These are phyloP conservation scores for Microctonus aethiopoides DNA, from an alignment of 2,888 invertebrate genomes.

Conservation along the genomic window DNA sequence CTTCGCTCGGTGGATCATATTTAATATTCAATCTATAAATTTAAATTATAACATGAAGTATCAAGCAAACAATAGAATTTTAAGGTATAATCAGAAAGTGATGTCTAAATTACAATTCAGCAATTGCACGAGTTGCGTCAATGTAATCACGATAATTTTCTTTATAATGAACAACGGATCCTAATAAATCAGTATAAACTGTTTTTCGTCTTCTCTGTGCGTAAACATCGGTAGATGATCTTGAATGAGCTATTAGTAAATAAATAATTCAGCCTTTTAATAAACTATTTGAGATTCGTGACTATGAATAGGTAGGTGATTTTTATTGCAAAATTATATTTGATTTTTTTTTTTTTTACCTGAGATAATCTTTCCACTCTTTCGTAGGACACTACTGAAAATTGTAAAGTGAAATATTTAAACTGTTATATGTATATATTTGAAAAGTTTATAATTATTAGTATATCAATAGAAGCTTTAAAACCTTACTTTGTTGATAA, in stretches of 20 bases:
- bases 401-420: neutral
- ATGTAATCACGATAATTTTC: neutral
- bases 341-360: too few relatives aligned
- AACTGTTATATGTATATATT: neutral
- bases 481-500: neutral
- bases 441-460: neutral
- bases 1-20: too few relatives aligned
- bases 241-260: neutral
- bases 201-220: neutral
- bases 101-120: neutral
- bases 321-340: too few relatives aligned
- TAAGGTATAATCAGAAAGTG: neutral
- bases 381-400: too few relatives aligned
- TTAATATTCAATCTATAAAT: too few relatives aligned
- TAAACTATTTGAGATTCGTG: neutral
- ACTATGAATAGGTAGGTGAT: neutral
- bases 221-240: neutral
- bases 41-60: too few relatives aligned
- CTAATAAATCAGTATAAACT: neutral
- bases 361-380: too few relatives aligned
- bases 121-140: neutral
- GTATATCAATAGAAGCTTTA: neutral
- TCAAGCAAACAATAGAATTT: neutral
- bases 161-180: neutral
- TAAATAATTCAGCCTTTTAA: neutral